Percentiles rank a stretch among this genome's conserved stretches.
Conservation (phyloP, 2,113 vertebrate species). For the Alaudala cheleensis region DNA sequence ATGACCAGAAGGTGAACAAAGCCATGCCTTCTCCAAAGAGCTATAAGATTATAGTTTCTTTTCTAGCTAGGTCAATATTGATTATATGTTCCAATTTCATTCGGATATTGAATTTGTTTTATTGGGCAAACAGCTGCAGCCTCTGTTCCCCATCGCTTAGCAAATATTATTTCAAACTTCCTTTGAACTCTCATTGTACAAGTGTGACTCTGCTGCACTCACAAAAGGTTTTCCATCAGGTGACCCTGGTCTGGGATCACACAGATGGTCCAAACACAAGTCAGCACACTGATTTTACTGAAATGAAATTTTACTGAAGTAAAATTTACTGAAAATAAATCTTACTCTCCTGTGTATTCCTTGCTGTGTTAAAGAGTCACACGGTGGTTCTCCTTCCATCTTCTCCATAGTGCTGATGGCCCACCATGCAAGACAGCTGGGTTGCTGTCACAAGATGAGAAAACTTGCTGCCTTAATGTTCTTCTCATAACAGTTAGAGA, state of each 20-base stretch:
- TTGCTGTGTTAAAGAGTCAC: accelerated
- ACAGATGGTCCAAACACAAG: not conserved
- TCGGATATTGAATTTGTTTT: slow-evolving; percentile 25
- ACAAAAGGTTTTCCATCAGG: not conserved
- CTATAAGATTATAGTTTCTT: slow-evolving; percentile 7
- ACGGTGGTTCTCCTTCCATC: not conserved
- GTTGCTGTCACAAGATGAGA: not conserved
- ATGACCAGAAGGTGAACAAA: slow-evolving; percentile 35
- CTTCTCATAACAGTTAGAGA: not conserved
- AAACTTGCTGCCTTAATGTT: not conserved
- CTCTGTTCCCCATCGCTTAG: not conserved
- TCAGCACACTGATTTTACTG: not conserved
- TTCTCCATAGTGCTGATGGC: not conserved
- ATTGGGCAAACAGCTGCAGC: slow-evolving; percentile 33
- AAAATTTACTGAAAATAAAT: too few relatives aligned
- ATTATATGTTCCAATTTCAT: slow-evolving; percentile 35
- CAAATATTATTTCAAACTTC: slow-evolving; percentile 49
- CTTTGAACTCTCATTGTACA: not conserved
- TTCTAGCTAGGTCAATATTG: slow-evolving; percentile 28
- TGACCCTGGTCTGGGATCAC: not conserved
- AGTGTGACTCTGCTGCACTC: not conserved
- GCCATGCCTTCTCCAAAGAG: not conserved
- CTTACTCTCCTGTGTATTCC: not conserved
- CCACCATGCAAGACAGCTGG: not conserved
- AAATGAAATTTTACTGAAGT: not conserved